phyloP scores from a whole-genome alignment of 2,797 vertebrate species.

The Darevskia nairensis region DNA sequence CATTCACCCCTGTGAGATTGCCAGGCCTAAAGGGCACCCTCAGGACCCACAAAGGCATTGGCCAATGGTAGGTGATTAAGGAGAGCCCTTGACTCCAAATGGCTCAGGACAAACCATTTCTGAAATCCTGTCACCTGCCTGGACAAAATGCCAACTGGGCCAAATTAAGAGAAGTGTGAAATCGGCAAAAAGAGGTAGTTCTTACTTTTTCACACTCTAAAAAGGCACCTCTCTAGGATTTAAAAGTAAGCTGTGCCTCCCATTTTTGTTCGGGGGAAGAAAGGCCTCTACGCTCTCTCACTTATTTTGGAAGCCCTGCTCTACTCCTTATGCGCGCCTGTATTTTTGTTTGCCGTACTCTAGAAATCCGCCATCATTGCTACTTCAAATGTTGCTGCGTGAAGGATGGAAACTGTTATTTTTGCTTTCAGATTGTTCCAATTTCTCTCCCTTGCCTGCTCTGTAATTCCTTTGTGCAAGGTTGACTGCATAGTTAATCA shows the following conservation, averaged over 20 bases:
- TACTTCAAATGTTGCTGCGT: background rate
- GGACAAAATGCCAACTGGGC: too few relatives aligned
- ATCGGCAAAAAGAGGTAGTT: background rate
- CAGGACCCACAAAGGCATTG: too few relatives aligned
- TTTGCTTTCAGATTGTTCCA: slow-evolving; percentile 33
- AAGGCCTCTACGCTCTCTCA: too few relatives aligned
- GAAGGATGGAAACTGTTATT: background rate
- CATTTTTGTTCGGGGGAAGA: background rate
- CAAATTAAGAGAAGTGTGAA: too few relatives aligned
- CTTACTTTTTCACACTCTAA: background rate
- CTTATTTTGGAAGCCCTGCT: too few relatives aligned
- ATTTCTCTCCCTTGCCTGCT: slow-evolving; percentile 39
- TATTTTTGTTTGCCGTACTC: background rate
- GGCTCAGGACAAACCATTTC: too few relatives aligned
- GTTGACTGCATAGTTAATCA: slow-evolving; percentile 11
- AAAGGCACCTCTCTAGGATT: background rate
- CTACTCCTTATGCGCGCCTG: background rate
- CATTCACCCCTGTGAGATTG: too few relatives aligned
- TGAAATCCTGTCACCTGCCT: too few relatives aligned
- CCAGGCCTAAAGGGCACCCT: too few relatives aligned
- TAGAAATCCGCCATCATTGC: background rate
- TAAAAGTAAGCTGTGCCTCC: too few relatives aligned
- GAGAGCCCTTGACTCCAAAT: too few relatives aligned
- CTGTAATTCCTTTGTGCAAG: slow-evolving; percentile 26
- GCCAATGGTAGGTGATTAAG: too few relatives aligned